Percentiles rank a stretch among this genome's conserved stretches.
phyloP scores from a whole-genome alignment of 2,888 invertebrate genomes.

The Dicranocentrus wangi region DNA sequence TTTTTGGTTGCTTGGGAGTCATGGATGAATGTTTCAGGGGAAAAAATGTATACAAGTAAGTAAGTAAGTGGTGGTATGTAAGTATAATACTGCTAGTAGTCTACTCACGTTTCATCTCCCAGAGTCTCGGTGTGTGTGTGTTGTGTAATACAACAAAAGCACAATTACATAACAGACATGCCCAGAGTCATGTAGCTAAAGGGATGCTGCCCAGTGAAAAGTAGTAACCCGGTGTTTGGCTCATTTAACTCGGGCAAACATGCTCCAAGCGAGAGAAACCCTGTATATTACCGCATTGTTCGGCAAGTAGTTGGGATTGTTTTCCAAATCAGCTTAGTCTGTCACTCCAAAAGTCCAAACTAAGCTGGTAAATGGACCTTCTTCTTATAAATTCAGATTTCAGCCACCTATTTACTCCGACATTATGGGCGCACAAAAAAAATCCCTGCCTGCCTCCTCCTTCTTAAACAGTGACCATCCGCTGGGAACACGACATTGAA shows the following conservation, averaged over 20 bases:
- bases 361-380: slow-evolving; percentile 17
- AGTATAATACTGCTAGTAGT: slow-evolving; percentile 7
- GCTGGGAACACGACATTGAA: too few species aligned
- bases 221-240: neutral
- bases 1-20: neutral
- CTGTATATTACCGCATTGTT: slow-evolving; percentile 18
- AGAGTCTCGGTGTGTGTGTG: neutral
- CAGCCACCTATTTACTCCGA: slow-evolving; percentile 26
- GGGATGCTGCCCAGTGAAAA: neutral
- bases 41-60: too few species aligned
- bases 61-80: too few species aligned
- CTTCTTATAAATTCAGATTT: slow-evolving; percentile 28
- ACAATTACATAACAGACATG: too few species aligned
- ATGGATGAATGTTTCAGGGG: slow-evolving; percentile 12
- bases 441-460: too few species aligned
- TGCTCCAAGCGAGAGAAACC: neutral
- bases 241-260: slow-evolving; percentile 1
- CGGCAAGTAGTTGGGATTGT: slow-evolving; percentile 23
- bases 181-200: neutral
- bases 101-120: slow-evolving; percentile 15
- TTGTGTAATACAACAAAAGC: slow-evolving; percentile 2
- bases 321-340: slow-evolving; percentile 41
- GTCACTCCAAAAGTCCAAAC: slow-evolving; percentile 24
- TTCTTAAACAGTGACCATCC: too few species aligned
- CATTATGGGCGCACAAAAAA: too few species aligned